Evolutionary conservation across 2,113 vertebrate genomes (phyloP).

Genomic region (Bufo gargarizans): DNA sequence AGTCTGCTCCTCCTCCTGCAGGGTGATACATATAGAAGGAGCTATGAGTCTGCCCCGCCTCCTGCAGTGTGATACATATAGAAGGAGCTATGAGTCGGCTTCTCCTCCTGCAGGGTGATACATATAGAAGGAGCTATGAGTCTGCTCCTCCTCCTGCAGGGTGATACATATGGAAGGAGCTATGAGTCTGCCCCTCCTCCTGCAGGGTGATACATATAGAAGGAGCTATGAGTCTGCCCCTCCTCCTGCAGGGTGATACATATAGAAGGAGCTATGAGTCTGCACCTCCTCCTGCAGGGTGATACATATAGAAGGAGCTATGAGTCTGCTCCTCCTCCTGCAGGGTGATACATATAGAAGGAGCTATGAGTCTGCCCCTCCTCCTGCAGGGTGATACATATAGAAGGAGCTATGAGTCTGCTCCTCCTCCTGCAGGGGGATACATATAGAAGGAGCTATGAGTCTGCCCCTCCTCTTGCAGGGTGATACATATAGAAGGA

Average conservation of each 20-base stretch:
- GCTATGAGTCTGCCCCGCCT: not conserved
- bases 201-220: not conserved
- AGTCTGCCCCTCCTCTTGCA: not conserved
- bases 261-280: not conserved
- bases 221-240: not conserved
- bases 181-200: not conserved
- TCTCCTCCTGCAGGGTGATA: not conserved
- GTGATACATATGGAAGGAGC: not conserved
- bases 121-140: not conserved
- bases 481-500: too few relatives aligned
- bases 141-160: not conserved
- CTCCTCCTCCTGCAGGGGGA: not conserved
- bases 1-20: not conserved
- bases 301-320: not conserved
- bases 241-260: not conserved
- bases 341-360: not conserved
- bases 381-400: slow-evolving; percentile 9
- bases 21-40: not conserved
- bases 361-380: not conserved
- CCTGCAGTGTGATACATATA: not conserved
- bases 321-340: not conserved
- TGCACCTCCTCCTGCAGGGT: not conserved
- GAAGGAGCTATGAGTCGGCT: not conserved
- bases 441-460: not conserved
- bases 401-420: slow-evolving; percentile 12